Evolutionary conservation across 1,140 invertebrate species (phyloP), one percentile per base, ranked within the genome.

Genomic region (Drosophila repleta): DNA sequence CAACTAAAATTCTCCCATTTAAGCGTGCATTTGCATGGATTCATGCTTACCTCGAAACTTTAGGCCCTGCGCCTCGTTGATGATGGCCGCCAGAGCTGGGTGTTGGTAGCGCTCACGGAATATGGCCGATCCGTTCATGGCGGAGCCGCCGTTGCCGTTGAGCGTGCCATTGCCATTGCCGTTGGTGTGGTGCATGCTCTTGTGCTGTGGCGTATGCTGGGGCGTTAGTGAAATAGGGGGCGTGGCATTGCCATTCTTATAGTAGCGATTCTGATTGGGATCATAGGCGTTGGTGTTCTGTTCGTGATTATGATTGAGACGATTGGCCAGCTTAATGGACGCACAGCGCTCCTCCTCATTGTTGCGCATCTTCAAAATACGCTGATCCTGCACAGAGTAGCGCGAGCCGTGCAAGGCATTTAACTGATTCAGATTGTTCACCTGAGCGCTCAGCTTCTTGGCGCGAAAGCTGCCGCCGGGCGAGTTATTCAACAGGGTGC

Each of bases 251-350:
- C 76, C 79, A 35, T 88, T 90, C 32, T 91, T 90, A 41, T 90
- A 87, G 63, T 91, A 91, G 4, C 83, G 90, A 80, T 92, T 92
- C 46, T 91, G 90, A 52, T 92, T 92, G 24, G 90, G 90, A 90
- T 92, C 91, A 43, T 90, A 88, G 37, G 26, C 46, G n/a, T 41
- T 26, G n/a, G 18, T 43, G 65, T 77, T 75, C 5, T 57, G 63
- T 17, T 90, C 79, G 10, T 83, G 66, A 29, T 90, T 91, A 24
- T 90, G 79, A 53, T 84, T 90, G 3, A 90, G 60, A 2, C 87
- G 90, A 76, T 91, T 91, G 39, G 84, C 74, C 55, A 90, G 71
- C 56, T 90, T 91, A 10, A 91, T 90, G 11, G 88, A 91, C 20
- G 88, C 73, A 41, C 84, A 91, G 46, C 85, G 81, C 53, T 91